Conservation (phyloP, 64 coral and sea anemone species). For the Montipora capricornis region DNA sequence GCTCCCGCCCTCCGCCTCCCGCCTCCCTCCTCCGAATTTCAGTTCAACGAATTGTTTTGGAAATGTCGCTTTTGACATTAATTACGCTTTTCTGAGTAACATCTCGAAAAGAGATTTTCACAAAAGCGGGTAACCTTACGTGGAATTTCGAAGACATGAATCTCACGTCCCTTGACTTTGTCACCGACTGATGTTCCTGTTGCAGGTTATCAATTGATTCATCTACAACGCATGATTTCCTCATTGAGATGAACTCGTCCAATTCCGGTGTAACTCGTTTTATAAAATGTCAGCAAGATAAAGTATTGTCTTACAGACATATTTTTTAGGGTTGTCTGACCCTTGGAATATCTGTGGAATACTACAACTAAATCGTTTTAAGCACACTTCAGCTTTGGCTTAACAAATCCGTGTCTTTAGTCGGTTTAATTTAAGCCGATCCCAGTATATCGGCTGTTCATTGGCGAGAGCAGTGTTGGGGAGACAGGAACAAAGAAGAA, state of each 20-base stretch:
- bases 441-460: too few species aligned
- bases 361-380: too few species aligned
- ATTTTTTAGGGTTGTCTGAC: too few species aligned
- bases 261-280: not conserved
- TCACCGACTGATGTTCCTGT: not conserved
- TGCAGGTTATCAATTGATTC: slow-evolving; percentile 37
- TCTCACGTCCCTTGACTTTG: slow-evolving; percentile 2
- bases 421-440: too few species aligned
- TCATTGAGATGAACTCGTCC: not conserved
- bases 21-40: not conserved
- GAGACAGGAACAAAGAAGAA: too few species aligned
- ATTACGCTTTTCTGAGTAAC: too few species aligned
- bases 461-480: too few species aligned
- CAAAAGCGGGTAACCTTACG: not conserved
- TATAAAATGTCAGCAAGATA: not conserved
- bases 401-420: too few species aligned
- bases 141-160: not conserved
- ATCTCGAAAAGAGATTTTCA: not conserved
- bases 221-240: slow-evolving; percentile 43
- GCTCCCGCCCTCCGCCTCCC: not conserved
- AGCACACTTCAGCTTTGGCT: too few species aligned
- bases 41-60: not conserved
- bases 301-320: too few species aligned
- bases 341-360: too few species aligned
- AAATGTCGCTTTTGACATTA: not conserved